Evolutionary conservation across 2,113 vertebrate genomes (phyloP).

Genomic region (Pseudopodoces humilis): DNA sequence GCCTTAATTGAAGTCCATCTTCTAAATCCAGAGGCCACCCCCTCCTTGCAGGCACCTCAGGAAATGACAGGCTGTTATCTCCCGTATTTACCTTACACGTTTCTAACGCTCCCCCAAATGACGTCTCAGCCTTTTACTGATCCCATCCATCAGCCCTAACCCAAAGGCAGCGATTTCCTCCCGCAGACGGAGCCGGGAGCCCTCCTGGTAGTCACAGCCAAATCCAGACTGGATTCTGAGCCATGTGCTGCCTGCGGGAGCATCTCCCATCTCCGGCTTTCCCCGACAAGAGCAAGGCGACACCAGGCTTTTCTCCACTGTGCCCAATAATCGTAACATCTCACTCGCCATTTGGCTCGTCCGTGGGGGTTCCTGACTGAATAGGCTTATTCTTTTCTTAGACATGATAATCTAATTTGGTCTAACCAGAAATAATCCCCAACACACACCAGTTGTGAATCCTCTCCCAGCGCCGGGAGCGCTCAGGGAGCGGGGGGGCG

Average conservation of each 20-base stretch:
- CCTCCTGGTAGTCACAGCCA: accelerated
- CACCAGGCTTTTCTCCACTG: neutral
- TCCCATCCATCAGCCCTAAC: neutral
- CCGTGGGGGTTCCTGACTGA: constrained; percentile 4
- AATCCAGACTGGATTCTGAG: neutral
- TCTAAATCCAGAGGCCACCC: neutral
- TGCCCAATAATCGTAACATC: constrained; percentile 1
- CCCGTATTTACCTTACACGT: accelerated
- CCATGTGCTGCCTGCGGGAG: neutral
- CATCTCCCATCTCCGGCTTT: neutral
- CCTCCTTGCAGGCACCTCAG: neutral
- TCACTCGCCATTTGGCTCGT: constrained; percentile 45
- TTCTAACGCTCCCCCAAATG: neutral
- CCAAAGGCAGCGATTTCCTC: neutral
- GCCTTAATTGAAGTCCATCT: neutral
- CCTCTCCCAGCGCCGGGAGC: neutral
- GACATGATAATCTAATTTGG: constrained; percentile 61
- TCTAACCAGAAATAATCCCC: constrained; percentile 61
- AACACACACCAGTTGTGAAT: neutral
- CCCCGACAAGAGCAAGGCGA: neutral
- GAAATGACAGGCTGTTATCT: neutral
- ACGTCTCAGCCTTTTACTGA: neutral
- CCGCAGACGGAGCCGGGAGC: neutral
- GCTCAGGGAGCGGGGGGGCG: neutral
- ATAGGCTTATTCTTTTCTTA: constrained; percentile 58